Evolutionary conservation across 2,113 vertebrate species (phyloP).

Genomic region (Balaeniceps rex): DNA sequence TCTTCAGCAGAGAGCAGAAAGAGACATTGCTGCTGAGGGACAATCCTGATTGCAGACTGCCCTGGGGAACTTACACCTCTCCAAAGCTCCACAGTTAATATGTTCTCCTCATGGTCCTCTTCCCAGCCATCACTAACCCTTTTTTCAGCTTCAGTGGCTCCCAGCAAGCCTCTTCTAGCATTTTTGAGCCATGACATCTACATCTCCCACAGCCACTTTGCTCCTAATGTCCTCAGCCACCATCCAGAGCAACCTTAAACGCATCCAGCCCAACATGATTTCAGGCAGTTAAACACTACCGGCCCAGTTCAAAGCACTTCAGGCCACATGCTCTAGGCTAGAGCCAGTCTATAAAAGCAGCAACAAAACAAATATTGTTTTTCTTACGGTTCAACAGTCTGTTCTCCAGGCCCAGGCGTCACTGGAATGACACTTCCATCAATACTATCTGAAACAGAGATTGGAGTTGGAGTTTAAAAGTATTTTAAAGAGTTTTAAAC

Average conservation of each 20-base stretch:
- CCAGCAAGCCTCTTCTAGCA: background rate
- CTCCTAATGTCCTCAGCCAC: background rate
- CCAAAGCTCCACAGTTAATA: background rate
- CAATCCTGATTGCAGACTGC: background rate
- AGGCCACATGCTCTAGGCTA: background rate
- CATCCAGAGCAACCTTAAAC: background rate
- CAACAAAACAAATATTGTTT: background rate
- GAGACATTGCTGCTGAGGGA: background rate
- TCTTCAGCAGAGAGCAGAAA: background rate
- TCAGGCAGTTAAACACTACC: background rate
- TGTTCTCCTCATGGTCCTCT: background rate
- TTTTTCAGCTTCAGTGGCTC: background rate
- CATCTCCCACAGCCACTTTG: background rate
- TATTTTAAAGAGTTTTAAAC: background rate
- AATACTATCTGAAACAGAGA: conserved; percentile 77
- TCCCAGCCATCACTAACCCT: background rate
- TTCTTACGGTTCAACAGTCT: conserved; percentile 87
- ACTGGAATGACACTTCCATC: conserved; percentile 70
- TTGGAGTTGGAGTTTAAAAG: background rate
- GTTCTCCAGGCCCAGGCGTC: conserved; percentile 77
- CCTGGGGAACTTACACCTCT: background rate
- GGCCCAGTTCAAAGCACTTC: background rate
- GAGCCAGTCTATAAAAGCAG: background rate
- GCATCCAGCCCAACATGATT: background rate
- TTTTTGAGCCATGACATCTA: background rate